Conservation (phyloP, 1,140 invertebrate genomes). For the Coboldia fuscipes region DNA sequence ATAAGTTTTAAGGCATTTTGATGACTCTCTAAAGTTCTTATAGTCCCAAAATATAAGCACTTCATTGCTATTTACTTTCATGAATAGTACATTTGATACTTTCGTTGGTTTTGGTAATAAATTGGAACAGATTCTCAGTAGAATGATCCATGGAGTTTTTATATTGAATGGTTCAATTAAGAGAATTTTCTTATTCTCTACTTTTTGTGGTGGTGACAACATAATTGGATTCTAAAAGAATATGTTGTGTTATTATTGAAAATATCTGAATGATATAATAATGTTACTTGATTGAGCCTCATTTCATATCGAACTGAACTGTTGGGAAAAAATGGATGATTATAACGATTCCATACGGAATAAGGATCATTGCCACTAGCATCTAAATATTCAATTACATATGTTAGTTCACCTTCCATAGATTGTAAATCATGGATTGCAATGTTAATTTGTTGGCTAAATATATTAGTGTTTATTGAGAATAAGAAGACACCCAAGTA, state of each 20-base stretch:
- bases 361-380: conserved; percentile 14
- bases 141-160: conserved; percentile 11
- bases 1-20: conserved; percentile 16
- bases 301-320: conserved; percentile 10
- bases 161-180: conserved; percentile 1
- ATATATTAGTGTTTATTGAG: conserved; percentile 4
- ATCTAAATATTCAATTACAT: conserved; percentile 19
- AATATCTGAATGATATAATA: conserved; percentile 8
- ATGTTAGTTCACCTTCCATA: conserved; percentile 8
- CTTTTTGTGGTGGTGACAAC: not conserved
- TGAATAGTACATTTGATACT: conserved; percentile 10
- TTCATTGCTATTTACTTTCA: conserved; percentile 10
- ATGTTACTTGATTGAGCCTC: conserved; percentile 11
- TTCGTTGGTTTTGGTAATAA: conserved; percentile 9
- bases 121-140: conserved; percentile 14
- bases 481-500: conserved; percentile 1
- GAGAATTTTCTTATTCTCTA: not conserved
- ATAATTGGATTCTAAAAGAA: not conserved
- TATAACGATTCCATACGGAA: conserved; percentile 10
- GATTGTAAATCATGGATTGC: conserved; percentile 5
- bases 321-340: conserved; percentile 14
- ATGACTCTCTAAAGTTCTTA: conserved; percentile 4
- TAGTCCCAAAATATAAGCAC: conserved; percentile 17
- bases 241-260: conserved; percentile 5
- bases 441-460: conserved; percentile 3